Evolutionary conservation across 2,888 invertebrate species (phyloP).

Genomic region (Caenorhabditis sp.): DNA sequence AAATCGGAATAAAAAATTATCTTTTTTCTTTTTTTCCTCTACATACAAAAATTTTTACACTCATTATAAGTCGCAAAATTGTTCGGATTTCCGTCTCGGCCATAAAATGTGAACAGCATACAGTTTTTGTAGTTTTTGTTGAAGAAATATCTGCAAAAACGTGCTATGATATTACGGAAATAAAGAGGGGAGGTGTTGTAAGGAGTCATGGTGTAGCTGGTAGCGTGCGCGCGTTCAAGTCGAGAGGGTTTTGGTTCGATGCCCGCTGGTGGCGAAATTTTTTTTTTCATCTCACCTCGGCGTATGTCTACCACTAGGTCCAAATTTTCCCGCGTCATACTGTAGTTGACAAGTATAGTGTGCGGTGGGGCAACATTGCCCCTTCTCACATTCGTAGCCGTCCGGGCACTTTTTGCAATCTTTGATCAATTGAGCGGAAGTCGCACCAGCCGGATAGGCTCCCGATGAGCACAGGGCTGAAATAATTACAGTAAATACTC

Average conservation of each 20-base stretch:
- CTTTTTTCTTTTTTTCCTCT: background rate
- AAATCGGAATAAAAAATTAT: background rate
- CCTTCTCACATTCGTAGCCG: conserved; percentile 57
- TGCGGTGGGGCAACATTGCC: conserved; percentile 63
- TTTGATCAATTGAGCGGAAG: conserved; percentile 20
- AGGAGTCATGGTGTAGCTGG: too few relatives aligned
- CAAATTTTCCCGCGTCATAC: conserved; percentile 68
- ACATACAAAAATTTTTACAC: conserved; percentile 65
- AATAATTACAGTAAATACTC: background rate
- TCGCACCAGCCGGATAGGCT: conserved; percentile 50
- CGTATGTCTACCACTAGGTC: conserved; percentile 59
- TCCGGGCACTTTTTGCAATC: conserved; percentile 60
- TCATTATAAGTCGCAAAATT: conserved; percentile 67
- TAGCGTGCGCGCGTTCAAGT: too few relatives aligned
- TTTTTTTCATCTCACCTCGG: conserved; percentile 57
- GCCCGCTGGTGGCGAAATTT: too few relatives aligned
- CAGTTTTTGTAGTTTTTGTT: conserved; percentile 62
- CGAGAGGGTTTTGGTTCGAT: too few relatives aligned
- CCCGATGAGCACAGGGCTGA: conserved; percentile 40
- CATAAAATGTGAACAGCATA: conserved; percentile 69
- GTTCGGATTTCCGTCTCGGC: conserved; percentile 66
- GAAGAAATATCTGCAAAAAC: conserved; percentile 62
- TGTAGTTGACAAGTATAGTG: conserved; percentile 59
- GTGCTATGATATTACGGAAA: too few relatives aligned
- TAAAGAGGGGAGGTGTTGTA: too few relatives aligned